These are phyloP conservation scores for Drosophila busckii DNA, from an alignment of 1,140 invertebrate species.

Conservation along the genomic window DNA sequence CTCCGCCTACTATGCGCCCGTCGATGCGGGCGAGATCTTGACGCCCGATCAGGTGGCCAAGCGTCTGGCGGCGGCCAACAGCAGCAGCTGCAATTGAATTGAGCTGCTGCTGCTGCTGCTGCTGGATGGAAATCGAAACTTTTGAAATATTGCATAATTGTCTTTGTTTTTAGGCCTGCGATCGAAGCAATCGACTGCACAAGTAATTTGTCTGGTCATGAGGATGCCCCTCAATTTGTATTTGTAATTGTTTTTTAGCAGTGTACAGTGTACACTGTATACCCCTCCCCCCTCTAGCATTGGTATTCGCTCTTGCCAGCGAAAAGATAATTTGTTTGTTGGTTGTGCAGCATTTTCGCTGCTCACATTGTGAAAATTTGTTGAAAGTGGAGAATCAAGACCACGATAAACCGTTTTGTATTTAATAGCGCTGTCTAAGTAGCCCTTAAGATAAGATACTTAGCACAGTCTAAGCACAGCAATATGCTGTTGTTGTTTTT, in stretches of 20 bases:
- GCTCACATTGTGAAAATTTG: constrained; percentile 2
- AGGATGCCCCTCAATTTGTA: constrained; percentile 40
- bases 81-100: constrained; percentile 19
- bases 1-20: constrained; percentile 90
- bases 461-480: background rate
- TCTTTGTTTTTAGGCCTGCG: constrained; percentile 18
- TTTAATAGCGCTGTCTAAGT: constrained; percentile 37
- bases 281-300: constrained; percentile 6
- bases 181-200: constrained; percentile 18
- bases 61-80: constrained; percentile 58
- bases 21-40: constrained; percentile 85
- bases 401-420: constrained; percentile 22
- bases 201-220: constrained; percentile 3
- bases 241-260: constrained; percentile 61
- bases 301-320: constrained; percentile 40
- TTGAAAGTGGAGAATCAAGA: background rate
- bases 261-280: constrained; percentile 40
- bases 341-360: constrained; percentile 10
- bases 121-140: too few relatives aligned
- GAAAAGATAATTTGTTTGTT: constrained; percentile 24
- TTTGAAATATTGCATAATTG: constrained; percentile 11
- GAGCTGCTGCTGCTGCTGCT: too few relatives aligned
- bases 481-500: constrained; percentile 43
- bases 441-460: constrained; percentile 10
- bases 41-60: constrained; percentile 74